Evolutionary conservation across 2,113 vertebrate genomes (phyloP), one percentile per base, ranked within the genome.

Genomic region (Lophura nycthemera): DNA sequence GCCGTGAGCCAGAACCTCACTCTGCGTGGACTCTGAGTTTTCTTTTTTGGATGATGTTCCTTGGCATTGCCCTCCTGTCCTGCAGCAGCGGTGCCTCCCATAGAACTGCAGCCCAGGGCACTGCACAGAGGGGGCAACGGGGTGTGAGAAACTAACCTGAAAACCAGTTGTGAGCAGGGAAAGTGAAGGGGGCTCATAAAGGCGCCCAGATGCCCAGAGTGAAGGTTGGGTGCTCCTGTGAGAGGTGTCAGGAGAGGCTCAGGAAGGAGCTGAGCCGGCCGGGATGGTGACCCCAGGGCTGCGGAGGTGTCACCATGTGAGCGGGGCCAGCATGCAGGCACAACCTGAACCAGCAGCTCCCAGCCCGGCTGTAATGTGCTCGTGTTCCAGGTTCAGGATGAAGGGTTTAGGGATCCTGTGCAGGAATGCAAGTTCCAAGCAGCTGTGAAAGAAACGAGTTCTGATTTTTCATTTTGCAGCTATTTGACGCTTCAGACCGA

Each of bases 211-310:
- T 24, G 3, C 27, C 3, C 11, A 13, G 17, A 10, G 45, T 17
- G 73, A 29, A 71, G 45, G 50, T 10, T 10, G 24, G 40, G 17
- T 0, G 0, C 1, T 45, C 11, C 17, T 73, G 69, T n/a, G 50
- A 80, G 63, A 87, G 27, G 47, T 13, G 21, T 21, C 47, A 38
- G 27, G 8, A 66, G 86, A 48, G 36, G 30, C 34, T 40, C 21
- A 12, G 21, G 38, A 29, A 73, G 40, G 52, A 42, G 48, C 38
- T 42, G 16, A 14, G 36, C 25, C 25, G 3, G 24, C 25, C 25
- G 13, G 13, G 47, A 11, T 47, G 45, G 4, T 48, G 47, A 48
- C 47, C 21, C 47, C 20, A 48, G 48, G 48, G 48, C 48, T 48
- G 48, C 24, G 52, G 52, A 54, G 52, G 52, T 54, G 52, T 54